Evolutionary conservation across 1,140 invertebrate genomes (phyloP).

Genomic region (Sweltsa coloradensis): DNA sequence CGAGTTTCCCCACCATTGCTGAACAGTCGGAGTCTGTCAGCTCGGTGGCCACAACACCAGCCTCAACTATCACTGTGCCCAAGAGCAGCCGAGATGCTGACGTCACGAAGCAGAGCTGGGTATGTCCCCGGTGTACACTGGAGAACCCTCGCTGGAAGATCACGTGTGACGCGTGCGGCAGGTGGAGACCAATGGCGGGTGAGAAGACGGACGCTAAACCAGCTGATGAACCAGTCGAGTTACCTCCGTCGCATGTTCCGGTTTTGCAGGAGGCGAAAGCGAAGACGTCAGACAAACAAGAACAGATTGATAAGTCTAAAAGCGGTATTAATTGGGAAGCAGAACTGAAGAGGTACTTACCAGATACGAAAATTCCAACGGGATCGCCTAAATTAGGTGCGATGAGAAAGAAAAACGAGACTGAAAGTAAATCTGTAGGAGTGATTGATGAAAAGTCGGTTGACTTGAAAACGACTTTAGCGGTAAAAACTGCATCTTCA

Average conservation of each 20-base stretch:
- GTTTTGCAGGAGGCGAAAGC: neutral
- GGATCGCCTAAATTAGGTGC: too few species aligned
- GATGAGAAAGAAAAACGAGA: too few species aligned
- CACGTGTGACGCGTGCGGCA: slow-evolving; percentile 39
- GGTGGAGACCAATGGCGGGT: slow-evolving; percentile 17
- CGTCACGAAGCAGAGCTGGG: slow-evolving; percentile 26
- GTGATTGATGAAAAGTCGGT: too few species aligned
- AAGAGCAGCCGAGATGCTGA: neutral
- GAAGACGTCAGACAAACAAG: neutral
- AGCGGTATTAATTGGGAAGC: slow-evolving; percentile 15
- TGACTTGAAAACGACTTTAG: too few species aligned
- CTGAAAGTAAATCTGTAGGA: too few species aligned
- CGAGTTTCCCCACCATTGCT: slow-evolving; percentile 25
- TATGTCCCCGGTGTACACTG: slow-evolving; percentile 37
- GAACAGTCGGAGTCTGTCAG: slow-evolving; percentile 25
- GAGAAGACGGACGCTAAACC: neutral
- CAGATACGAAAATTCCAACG: too few species aligned
- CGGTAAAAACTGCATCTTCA: too few species aligned
- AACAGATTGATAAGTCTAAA: neutral
- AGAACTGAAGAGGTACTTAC: slow-evolving; percentile 18
- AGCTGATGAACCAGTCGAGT: slow-evolving; percentile 10
- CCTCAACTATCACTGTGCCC: slow-evolving; percentile 10
- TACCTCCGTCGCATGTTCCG: neutral
- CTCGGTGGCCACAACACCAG: slow-evolving; percentile 21
- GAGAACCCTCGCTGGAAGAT: slow-evolving; percentile 41